phyloP scores from a whole-genome alignment of 1,140 invertebrate species.

The Drosophila rufa region DNA sequence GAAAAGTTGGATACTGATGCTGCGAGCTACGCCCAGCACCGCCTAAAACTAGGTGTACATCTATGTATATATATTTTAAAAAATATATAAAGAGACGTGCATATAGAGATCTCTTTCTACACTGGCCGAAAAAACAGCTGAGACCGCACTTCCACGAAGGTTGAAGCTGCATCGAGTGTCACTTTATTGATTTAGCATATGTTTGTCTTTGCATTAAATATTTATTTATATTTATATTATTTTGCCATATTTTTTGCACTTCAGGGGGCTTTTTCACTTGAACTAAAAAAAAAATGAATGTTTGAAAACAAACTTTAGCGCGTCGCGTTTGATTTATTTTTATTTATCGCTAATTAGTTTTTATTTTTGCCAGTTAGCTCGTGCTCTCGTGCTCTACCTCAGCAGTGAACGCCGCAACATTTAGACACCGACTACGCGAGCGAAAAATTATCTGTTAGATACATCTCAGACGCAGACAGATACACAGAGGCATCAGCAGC shows the following conservation, averaged over 20 bases:
- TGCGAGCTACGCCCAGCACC: slow-evolving; percentile 43
- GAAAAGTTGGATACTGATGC: slow-evolving; percentile 42
- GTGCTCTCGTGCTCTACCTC: slow-evolving; percentile 15
- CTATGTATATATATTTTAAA: slow-evolving; percentile 17
- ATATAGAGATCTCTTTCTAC: slow-evolving; percentile 34
- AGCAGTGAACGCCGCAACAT: slow-evolving; percentile 25
- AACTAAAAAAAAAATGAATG: slow-evolving; percentile 38
- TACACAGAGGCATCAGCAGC: slow-evolving; percentile 25
- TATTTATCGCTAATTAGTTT: slow-evolving; percentile 15
- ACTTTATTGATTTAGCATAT: slow-evolving; percentile 15
- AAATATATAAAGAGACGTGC: slow-evolving; percentile 33
- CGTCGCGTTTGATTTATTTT: slow-evolving; percentile 26
- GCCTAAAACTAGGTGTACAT: slow-evolving; percentile 44
- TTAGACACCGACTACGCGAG: slow-evolving; percentile 29
- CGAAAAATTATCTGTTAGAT: slow-evolving; percentile 44
- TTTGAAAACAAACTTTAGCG: slow-evolving; percentile 8
- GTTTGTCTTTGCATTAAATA: background rate
- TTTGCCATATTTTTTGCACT: slow-evolving; percentile 12
- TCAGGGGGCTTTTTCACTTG: slow-evolving; percentile 18
- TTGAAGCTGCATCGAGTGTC: slow-evolving; percentile 12
- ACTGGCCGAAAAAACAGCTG: slow-evolving; percentile 29
- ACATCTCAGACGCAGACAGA: slow-evolving; percentile 31
- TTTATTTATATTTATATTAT: background rate
- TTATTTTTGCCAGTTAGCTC: background rate
- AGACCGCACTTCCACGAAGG: slow-evolving; percentile 7